Evolutionary conservation across 92 coral and sea anemone species (phyloP).

Genomic region (Meandrina meandrites): DNA sequence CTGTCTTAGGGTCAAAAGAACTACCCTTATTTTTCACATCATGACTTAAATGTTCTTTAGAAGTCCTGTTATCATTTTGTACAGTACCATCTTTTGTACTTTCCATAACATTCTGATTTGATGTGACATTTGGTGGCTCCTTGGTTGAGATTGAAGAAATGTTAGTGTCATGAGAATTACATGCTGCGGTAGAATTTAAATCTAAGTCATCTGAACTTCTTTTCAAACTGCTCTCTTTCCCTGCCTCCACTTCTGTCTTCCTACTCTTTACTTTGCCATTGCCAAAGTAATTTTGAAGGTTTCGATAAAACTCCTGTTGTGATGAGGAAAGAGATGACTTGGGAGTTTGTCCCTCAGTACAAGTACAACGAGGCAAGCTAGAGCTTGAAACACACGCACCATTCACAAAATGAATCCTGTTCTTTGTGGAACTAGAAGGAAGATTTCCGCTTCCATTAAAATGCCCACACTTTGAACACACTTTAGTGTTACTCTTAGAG

Average conservation of each 20-base stretch:
- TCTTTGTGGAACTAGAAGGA: background rate
- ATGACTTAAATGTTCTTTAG: background rate
- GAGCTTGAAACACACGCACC: constrained; percentile 43
- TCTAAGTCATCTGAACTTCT: background rate
- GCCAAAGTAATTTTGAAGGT: constrained; percentile 65
- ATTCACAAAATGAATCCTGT: constrained; percentile 45
- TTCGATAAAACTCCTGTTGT: constrained; percentile 63
- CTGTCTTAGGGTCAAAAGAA: background rate
- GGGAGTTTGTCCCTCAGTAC: constrained; percentile 1
- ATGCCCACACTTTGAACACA: constrained; percentile 27
- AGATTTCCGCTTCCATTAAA: background rate
- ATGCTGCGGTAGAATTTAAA: background rate
- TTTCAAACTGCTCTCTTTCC: background rate
- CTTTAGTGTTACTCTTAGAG: background rate
- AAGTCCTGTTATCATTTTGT: background rate
- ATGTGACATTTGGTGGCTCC: background rate
- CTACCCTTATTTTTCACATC: background rate
- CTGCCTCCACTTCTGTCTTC: constrained; percentile 12
- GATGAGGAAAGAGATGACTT: constrained; percentile 37
- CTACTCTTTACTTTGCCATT: constrained; percentile 49
- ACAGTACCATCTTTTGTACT: background rate
- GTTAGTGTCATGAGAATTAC: background rate
- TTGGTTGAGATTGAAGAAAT: background rate
- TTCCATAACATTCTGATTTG: constrained; percentile 2
- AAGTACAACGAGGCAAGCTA: constrained; percentile 1